These are phyloP conservation scores for Clivina fossor DNA, from an alignment of 2,888 invertebrate species.

Conservation along the genomic window DNA sequence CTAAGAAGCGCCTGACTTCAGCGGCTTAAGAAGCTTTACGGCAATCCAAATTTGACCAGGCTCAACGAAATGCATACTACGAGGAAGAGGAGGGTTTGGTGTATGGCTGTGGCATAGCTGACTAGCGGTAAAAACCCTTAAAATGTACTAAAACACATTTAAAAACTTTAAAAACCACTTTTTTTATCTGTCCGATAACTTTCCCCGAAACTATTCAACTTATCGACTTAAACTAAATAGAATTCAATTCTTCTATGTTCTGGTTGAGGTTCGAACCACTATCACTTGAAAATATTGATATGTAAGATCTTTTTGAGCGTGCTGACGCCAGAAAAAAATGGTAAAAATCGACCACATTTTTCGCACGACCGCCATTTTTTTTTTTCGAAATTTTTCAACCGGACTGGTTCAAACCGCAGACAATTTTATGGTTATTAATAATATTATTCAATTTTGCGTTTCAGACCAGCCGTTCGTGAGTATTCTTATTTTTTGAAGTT, in stretches of 20 bases:
- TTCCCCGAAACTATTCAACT: background rate
- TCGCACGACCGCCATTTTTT: background rate
- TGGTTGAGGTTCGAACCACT: background rate
- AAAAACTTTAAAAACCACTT: background rate
- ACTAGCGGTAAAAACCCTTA: background rate
- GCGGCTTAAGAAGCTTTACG: constrained; percentile 32
- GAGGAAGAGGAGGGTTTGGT: background rate
- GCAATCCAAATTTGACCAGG: constrained; percentile 14
- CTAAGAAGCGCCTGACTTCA: constrained; percentile 28
- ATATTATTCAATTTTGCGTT: background rate
- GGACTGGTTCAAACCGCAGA: background rate
- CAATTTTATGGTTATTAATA: background rate
- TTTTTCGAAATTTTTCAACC: background rate
- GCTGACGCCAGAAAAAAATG: background rate
- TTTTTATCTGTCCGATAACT: background rate
- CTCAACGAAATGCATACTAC: background rate
- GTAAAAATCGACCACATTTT: background rate
- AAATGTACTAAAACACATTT: background rate
- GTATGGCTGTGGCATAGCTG: background rate
- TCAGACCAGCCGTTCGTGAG: background rate
- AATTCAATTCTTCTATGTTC: background rate
- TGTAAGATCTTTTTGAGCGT: background rate
- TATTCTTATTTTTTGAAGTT: background rate
- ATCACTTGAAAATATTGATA: constrained; percentile 1
- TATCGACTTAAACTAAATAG: background rate